A percentile compares a stretch with the other conserved stretches of the same genome.
Evolutionary conservation across 2,888 invertebrate species (phyloP).

Genomic region (Macropis europaea): DNA sequence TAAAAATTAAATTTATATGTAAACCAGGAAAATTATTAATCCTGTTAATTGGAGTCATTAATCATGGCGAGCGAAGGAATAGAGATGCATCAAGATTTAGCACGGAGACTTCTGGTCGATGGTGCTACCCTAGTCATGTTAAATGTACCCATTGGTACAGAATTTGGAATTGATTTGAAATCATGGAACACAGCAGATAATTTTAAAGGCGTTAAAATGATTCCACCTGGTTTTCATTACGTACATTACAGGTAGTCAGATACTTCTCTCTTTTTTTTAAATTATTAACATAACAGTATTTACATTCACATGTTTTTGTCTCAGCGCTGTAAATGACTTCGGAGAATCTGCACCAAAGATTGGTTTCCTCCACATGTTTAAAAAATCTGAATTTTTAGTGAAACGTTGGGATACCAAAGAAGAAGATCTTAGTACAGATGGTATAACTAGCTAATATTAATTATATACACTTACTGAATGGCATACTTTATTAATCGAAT

Average conservation of each 20-base stretch:
- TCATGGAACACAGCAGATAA: slow-evolving; percentile 94
- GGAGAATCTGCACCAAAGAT: slow-evolving; percentile 83
- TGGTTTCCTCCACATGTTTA: slow-evolving; percentile 93
- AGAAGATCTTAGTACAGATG: slow-evolving; percentile 86
- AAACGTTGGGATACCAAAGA: slow-evolving; percentile 91
- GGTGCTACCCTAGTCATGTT: slow-evolving; percentile 92
- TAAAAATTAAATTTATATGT: not conserved
- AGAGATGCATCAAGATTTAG: slow-evolving; percentile 88
- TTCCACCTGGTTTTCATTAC: slow-evolving; percentile 97
- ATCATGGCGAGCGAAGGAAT: slow-evolving; percentile 45
- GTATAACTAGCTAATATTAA: slow-evolving; percentile 72
- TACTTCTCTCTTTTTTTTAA: slow-evolving; percentile 65
- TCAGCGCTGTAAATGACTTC: slow-evolving; percentile 81
- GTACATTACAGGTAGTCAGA: slow-evolving; percentile 89
- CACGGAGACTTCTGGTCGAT: slow-evolving; percentile 87
- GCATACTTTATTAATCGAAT: slow-evolving; percentile 1
- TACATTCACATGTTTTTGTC: slow-evolving; percentile 57
- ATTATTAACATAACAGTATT: slow-evolving; percentile 33
- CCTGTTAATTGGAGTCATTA: not conserved
- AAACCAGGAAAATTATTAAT: not conserved
- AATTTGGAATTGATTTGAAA: slow-evolving; percentile 97
- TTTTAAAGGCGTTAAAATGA: slow-evolving; percentile 98
- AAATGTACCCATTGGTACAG: slow-evolving; percentile 93
- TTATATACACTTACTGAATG: not conserved
- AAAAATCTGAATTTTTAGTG: slow-evolving; percentile 90